Conservation (phyloP, 2,888 invertebrate genomes). For the Chironomus tentans region DNA sequence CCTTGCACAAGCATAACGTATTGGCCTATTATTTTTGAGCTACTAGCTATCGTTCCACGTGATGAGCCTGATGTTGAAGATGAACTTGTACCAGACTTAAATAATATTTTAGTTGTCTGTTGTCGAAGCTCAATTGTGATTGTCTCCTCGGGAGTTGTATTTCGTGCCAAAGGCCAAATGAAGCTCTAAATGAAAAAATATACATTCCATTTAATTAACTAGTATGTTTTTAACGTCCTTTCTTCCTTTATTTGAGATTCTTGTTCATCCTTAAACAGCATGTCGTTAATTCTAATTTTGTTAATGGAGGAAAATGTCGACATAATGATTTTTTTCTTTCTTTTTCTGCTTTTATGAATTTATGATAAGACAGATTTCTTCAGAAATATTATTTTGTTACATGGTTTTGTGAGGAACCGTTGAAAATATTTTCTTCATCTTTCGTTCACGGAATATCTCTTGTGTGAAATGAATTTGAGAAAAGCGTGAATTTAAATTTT, state of each 20-base stretch:
- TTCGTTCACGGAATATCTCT: too few species aligned
- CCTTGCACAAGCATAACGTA: slow-evolving; percentile 38
- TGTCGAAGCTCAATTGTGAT: slow-evolving; percentile 47
- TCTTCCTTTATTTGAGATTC: too few species aligned
- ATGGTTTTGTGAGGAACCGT: too few species aligned
- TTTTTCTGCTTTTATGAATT: neutral
- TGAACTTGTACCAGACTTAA: slow-evolving; percentile 32
- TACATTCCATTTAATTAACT: neutral
- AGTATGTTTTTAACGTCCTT: too few species aligned
- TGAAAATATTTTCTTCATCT: too few species aligned
- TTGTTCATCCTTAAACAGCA: too few species aligned
- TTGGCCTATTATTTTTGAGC: slow-evolving; percentile 37
- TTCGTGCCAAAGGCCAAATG: slow-evolving; percentile 60
- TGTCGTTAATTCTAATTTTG: neutral
- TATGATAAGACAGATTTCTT: too few species aligned
- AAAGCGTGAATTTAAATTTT: too few species aligned
- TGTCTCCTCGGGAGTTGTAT: slow-evolving; percentile 53
- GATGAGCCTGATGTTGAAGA: slow-evolving; percentile 30
- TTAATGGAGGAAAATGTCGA: neutral
- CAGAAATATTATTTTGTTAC: too few species aligned
- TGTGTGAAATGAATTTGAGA: too few species aligned
- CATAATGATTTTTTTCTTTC: neutral
- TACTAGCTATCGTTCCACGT: slow-evolving; percentile 35
- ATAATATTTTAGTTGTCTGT: slow-evolving; percentile 37
- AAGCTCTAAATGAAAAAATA: slow-evolving; percentile 45